Evolutionary conservation across 2,797 vertebrate genomes (phyloP).

Genomic region (Eupleurogrammus muticus): DNA sequence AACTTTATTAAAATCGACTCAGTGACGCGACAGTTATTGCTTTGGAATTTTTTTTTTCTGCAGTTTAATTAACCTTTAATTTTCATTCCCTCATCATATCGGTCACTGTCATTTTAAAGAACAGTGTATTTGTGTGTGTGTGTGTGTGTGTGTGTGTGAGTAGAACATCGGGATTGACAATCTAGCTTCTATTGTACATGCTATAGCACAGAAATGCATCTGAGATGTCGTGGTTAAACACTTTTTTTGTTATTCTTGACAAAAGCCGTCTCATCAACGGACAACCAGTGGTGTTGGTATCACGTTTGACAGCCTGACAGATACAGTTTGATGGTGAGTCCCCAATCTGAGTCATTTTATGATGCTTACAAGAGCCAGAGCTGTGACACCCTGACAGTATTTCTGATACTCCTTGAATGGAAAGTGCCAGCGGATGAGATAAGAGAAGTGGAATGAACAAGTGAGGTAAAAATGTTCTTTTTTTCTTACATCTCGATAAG

Average conservation of each 20-base stretch:
- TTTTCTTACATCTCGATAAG: conserved; percentile 13
- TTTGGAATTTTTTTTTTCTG: not conserved
- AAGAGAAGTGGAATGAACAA: conserved; percentile 11
- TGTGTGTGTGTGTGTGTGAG: not conserved
- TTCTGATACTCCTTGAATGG: conserved; percentile 1
- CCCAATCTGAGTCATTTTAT: not conserved
- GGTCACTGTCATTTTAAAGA: conserved; percentile 1
- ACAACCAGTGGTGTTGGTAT: not conserved
- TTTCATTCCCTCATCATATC: conserved; percentile 2
- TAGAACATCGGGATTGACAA: not conserved
- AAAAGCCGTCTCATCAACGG: conserved; percentile 3
- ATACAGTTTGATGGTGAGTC: not conserved
- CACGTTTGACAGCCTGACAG: conserved; percentile 8
- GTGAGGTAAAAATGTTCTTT: conserved; percentile 4
- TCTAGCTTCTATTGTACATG: not conserved
- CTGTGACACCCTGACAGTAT: not conserved
- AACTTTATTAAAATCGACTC: conserved; percentile 22
- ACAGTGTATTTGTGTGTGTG: not conserved
- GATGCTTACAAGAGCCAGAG: conserved; percentile 4
- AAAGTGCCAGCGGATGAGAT: conserved; percentile 9
- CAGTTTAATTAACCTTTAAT: conserved; percentile 23
- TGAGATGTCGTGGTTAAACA: not conserved
- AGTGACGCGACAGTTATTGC: conserved; percentile 5
- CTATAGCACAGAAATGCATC: too few relatives aligned
- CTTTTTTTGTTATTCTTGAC: conserved; percentile 10